Conservation (phyloP, 2,113 vertebrate species). For the Sapayoa aenigma region DNA sequence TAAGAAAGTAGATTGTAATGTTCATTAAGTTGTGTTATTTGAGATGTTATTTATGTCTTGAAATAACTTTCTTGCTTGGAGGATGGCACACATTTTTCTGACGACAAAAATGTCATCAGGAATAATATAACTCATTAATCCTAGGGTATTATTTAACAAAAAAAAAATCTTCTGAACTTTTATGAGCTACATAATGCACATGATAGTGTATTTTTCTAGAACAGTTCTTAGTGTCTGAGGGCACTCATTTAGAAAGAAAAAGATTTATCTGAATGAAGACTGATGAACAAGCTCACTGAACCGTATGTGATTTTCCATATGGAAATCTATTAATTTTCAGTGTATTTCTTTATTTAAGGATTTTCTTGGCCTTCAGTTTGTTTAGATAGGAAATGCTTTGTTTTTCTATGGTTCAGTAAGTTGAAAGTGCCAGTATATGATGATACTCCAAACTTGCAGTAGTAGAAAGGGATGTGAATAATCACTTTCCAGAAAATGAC, state of each 20-base stretch:
- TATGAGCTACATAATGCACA: not conserved
- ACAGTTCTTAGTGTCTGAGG: not conserved
- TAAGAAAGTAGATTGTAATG: not conserved
- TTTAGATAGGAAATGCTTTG: not conserved
- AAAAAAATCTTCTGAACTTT: not conserved
- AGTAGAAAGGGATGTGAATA: rapidly evolving
- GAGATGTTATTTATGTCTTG: not conserved
- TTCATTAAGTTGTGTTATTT: not conserved
- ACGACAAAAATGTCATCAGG: not conserved
- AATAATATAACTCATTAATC: not conserved
- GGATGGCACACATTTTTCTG: not conserved
- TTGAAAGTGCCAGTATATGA: not conserved
- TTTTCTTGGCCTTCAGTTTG: not conserved
- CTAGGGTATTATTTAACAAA: not conserved
- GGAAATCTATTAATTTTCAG: not conserved
- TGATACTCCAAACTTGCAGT: not conserved
- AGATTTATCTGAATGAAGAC: not conserved
- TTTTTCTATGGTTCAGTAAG: not conserved
- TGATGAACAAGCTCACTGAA: not conserved
- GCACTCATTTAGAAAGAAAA: not conserved
- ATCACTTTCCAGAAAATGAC: not conserved
- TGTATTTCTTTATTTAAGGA: not conserved
- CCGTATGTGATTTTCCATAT: not conserved
- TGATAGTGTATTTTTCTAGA: not conserved
- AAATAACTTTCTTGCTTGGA: not conserved